phyloP scores from a whole-genome alignment of 2,113 vertebrate genomes.

The Crotalus viridis region DNA sequence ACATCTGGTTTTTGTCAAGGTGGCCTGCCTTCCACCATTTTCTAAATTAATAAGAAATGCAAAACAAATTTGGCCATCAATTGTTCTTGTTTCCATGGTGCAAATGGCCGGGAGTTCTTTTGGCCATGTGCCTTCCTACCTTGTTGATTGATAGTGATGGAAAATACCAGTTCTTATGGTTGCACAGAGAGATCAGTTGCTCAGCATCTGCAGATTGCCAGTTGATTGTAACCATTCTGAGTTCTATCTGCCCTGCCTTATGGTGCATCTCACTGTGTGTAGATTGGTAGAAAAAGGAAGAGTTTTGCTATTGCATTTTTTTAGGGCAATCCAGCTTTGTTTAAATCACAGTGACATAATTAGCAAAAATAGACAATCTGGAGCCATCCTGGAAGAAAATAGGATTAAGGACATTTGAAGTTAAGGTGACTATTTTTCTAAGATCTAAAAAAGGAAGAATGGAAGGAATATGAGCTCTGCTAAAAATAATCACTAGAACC shows the following conservation, averaged over 20 bases:
- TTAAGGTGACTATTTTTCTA: background rate
- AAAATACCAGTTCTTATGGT: background rate
- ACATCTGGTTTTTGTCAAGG: background rate
- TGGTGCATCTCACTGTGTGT: background rate
- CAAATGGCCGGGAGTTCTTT: background rate
- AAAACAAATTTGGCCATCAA: background rate
- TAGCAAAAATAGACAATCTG: background rate
- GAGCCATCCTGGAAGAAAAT: background rate
- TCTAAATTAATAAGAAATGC: background rate
- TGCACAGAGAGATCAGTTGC: background rate
- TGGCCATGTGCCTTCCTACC: background rate
- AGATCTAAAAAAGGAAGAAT: background rate
- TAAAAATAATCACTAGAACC: background rate
- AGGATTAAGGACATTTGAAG: background rate
- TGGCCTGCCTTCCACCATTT: background rate
- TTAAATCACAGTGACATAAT: background rate
- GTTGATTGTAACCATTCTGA: background rate
- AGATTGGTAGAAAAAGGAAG: background rate
- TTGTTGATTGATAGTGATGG: background rate
- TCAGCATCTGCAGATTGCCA: background rate
- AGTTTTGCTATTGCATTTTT: background rate
- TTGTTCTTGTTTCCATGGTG: background rate
- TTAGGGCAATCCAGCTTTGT: background rate
- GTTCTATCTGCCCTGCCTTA: background rate
- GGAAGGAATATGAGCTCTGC: background rate